Base-by-base conservation (phyloP, 2,797 vertebrate genomes). In the Cyprinodon diabolis region DNA sequence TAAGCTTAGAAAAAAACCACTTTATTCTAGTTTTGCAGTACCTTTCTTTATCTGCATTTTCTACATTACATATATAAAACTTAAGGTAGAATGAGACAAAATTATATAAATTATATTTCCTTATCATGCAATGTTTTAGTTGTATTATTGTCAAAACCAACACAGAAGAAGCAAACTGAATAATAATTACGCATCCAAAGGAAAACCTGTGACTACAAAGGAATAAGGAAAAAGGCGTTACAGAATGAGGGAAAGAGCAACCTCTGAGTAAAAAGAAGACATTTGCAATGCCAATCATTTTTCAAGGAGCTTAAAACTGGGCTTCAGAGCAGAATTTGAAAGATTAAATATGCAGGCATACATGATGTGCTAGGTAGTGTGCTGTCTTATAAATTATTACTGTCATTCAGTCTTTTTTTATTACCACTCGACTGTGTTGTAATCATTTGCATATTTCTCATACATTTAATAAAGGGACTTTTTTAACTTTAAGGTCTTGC, bases 211-310 rank as follows among this genome's bases (percentile, higher is more conserved):
- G 12, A 63, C 35, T 40, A 63, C 9, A 85, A 90, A 77, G 80
- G 60, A 76, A 69, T 54, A 75, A 74, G 71, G 77, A 77, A 78
- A 82, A 81, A 78, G 35, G 45, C 77, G 77, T 40, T 60, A 71
- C 77, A 71, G 49, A 80, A 69, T 56, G 69, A 69, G 43, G 52
- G 84, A 89, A 81, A 75, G 74, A 63, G 75, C 55, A 17, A 83
- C 72, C 68, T 79, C 84, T 19, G 78, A 71, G 80, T 84, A 77
- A 77, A 68, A 40, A 52, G 67, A 66, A 78, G 71, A 78, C 74
- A 86, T 90, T 90, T 87, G 81, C 84, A 82, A 86, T 81, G 90
- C 79, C 90, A 92, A 83, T 93, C 91, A 91, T 90, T 86, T 88
- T 63, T 89, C 87, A 89, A 88, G 82, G 62, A 79, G 86, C 80